phyloP scores from a whole-genome alignment of 2,888 invertebrate species.

The Dichetophora obliterata region DNA sequence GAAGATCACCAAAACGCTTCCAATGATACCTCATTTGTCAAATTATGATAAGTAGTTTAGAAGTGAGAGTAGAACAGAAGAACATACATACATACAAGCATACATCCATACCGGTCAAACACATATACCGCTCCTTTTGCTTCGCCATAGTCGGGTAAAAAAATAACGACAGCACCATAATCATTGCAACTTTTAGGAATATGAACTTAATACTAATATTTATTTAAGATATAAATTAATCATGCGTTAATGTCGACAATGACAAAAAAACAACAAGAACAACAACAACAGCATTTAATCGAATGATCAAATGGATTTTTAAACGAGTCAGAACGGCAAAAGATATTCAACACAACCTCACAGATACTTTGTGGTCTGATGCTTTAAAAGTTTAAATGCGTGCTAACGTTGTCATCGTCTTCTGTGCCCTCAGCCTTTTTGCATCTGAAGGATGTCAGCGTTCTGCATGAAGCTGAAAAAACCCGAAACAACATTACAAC shows the following conservation, averaged over 20 bases:
- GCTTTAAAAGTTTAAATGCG: too few relatives aligned
- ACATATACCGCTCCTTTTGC: too few relatives aligned
- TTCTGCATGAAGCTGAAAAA: background rate
- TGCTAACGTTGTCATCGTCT: background rate
- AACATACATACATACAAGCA: too few relatives aligned
- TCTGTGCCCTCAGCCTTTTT: background rate
- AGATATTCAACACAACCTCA: background rate
- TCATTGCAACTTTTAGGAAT: background rate
- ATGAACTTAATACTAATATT: conserved; percentile 27
- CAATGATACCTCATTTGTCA: too few relatives aligned
- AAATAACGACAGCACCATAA: background rate
- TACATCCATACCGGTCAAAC: too few relatives aligned
- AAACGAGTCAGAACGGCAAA: background rate
- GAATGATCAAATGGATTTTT: too few relatives aligned
- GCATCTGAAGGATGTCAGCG: conserved; percentile 31
- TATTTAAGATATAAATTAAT: conserved; percentile 33
- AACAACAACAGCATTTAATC: too few relatives aligned
- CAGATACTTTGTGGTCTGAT: too few relatives aligned
- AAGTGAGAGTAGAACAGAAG: too few relatives aligned
- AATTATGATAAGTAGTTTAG: too few relatives aligned
- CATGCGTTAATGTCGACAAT: conserved; percentile 11
- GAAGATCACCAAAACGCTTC: too few relatives aligned
- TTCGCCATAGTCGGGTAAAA: too few relatives aligned
- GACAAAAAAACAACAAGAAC: background rate
- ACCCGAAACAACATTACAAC: background rate